phyloP scores from a whole-genome alignment of 92 coral and sea anemone genomes.

The Porites lobata region DNA sequence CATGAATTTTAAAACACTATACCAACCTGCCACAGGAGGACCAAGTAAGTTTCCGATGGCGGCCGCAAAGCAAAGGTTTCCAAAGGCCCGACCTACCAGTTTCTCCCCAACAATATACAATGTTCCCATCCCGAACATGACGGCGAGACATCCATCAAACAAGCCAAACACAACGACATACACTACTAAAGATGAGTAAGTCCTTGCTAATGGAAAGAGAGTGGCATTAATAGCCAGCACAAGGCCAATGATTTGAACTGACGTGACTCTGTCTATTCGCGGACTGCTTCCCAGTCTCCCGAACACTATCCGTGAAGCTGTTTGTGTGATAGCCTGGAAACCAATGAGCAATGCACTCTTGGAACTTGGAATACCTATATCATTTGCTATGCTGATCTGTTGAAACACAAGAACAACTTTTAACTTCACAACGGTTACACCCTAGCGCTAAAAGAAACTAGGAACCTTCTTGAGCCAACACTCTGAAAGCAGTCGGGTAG shows the following conservation, averaged over 20 bases:
- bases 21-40: constrained; percentile 86
- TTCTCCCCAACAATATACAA: constrained; percentile 77
- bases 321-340: constrained; percentile 82
- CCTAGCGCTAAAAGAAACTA: too few species aligned
- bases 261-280: constrained; percentile 53
- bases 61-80: constrained; percentile 74
- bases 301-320: constrained; percentile 71
- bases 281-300: constrained; percentile 77
- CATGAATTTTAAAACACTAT: too few species aligned
- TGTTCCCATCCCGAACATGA: constrained; percentile 87
- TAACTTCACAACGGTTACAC: not conserved
- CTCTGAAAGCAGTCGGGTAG: too few species aligned
- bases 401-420: not conserved
- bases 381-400: constrained; percentile 82
- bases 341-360: constrained; percentile 81
- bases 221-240: constrained; percentile 67
- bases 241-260: constrained; percentile 71
- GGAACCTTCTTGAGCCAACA: too few species aligned
- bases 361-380: constrained; percentile 77
- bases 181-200: constrained; percentile 62
- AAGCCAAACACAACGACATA: constrained; percentile 83
- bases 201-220: constrained; percentile 64
- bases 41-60: constrained; percentile 75
- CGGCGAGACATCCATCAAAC: constrained; percentile 85
- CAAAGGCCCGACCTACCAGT: constrained; percentile 84